Percentiles rank a stretch among this genome's conserved stretches.
Conservation (phyloP, 2,113 vertebrate species). For the Rattus norvegicus region DNA sequence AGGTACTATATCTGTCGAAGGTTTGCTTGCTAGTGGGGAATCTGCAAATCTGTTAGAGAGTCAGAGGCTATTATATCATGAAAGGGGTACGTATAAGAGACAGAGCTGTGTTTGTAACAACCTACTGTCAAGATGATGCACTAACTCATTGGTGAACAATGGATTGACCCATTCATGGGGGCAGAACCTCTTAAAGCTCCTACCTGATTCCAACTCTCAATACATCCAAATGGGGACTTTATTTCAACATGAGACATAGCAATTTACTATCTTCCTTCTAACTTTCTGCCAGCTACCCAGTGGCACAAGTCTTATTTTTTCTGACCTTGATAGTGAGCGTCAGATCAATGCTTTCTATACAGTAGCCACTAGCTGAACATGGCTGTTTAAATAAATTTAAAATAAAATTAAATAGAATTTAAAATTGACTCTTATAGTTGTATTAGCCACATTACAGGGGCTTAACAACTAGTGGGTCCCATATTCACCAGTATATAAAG, state of each 20-base stretch:
- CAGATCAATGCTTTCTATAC: background rate
- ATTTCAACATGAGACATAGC: background rate
- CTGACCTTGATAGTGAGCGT: background rate
- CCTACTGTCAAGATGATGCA: background rate
- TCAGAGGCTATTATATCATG: too few relatives aligned
- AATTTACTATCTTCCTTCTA: background rate
- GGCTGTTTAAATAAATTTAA: constrained; percentile 12
- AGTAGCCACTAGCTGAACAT: background rate
- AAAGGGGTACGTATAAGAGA: background rate
- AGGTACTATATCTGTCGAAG: background rate
- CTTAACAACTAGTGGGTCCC: background rate
- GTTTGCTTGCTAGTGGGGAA: background rate
- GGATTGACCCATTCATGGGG: background rate
- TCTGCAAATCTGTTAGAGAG: too few relatives aligned
- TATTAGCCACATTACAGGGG: background rate
- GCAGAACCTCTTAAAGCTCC: background rate
- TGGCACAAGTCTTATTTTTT: background rate
- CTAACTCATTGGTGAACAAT: too few relatives aligned
- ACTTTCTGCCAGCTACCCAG: background rate
- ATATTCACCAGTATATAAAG: background rate
- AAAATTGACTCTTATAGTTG: background rate
- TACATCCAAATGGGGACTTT: background rate
- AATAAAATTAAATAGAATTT: background rate
- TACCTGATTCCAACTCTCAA: background rate
- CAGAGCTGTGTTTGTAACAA: background rate